Evolutionary conservation across 1,140 invertebrate genomes (phyloP).

Genomic region (Hetaerina americana): DNA sequence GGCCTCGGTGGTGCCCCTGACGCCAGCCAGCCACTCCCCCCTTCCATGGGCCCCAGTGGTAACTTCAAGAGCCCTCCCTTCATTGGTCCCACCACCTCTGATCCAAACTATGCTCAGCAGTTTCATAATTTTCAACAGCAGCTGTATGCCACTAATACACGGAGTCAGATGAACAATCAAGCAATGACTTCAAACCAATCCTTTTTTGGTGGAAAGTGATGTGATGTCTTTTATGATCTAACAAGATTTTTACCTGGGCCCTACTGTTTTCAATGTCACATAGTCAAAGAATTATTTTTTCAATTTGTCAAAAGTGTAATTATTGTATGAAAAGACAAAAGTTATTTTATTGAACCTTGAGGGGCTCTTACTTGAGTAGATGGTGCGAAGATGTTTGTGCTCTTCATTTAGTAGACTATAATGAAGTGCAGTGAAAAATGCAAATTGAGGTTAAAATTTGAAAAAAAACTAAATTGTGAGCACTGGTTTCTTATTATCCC

Average conservation of each 20-base stretch:
- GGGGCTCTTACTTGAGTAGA: not conserved
- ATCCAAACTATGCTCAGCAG: constrained; percentile 86
- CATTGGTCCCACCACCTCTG: constrained; percentile 67
- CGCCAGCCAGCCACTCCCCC: constrained; percentile 57
- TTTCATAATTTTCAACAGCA: constrained; percentile 93
- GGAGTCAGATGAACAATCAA: constrained; percentile 28
- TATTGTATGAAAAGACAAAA: not conserved
- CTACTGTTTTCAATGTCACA: not conserved
- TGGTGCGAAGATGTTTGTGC: not conserved
- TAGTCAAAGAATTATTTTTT: not conserved
- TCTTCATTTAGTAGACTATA: not conserved
- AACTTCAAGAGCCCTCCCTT: constrained; percentile 68
- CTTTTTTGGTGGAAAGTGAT: not conserved
- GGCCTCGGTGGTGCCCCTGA: constrained; percentile 33
- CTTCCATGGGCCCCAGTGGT: constrained; percentile 57
- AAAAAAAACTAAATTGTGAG: no score
- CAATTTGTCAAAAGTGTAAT: not conserved
- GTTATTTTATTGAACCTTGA: not conserved
- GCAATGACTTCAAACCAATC: not conserved
- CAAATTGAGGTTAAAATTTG: no score
- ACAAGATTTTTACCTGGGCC: not conserved
- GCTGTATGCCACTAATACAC: constrained; percentile 77
- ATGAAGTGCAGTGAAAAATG: not conserved
- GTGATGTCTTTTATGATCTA: not conserved
- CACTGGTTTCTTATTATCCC: no score